Percentiles rank a stretch among this genome's conserved stretches.
Conservation (phyloP, 2,888 invertebrate species). For the Sisyra nigra region DNA sequence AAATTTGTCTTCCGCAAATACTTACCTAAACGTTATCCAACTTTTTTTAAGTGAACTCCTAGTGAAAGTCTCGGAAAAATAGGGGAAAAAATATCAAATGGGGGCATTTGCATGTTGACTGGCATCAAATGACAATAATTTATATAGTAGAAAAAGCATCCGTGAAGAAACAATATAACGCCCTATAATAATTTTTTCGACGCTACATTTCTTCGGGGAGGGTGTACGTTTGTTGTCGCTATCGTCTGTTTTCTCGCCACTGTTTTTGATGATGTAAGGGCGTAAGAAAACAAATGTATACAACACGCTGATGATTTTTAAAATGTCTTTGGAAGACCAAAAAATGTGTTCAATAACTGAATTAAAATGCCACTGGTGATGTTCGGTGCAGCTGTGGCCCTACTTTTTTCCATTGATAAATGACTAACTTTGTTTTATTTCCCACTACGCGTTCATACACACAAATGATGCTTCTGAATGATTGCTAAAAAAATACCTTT, state of each 20-base stretch:
- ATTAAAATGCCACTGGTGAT: conserved; percentile 25
- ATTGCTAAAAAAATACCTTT: too few relatives aligned
- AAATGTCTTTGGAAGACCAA: conserved; percentile 26
- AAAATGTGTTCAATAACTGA: conserved; percentile 31
- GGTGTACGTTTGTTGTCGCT: not conserved
- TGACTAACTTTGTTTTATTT: conserved; percentile 26
- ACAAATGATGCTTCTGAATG: too few relatives aligned
- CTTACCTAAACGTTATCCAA: too few relatives aligned
- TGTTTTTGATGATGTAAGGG: conserved; percentile 6
- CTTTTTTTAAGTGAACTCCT: too few relatives aligned
- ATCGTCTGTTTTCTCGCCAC: conserved; percentile 1
- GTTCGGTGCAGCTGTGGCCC: conserved; percentile 16
- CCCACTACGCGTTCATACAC: not conserved
- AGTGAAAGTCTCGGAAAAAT: too few relatives aligned
- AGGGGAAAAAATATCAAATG: too few relatives aligned
- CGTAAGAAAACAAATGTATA: conserved; percentile 8
- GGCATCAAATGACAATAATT: conserved; percentile 9
- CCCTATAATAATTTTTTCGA: conserved; percentile 5
- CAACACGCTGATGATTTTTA: conserved; percentile 27
- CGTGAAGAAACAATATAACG: conserved; percentile 6
- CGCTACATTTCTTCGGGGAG: conserved; percentile 3
- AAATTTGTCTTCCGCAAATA: too few relatives aligned
- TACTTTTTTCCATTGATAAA: conserved; percentile 21
- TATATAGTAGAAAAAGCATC: conserved; percentile 3
- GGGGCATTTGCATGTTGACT: conserved; percentile 8